Evolutionary conservation across 2,888 invertebrate genomes (phyloP), one percentile per base, ranked within the genome.

Genomic region (Harmothoe impar): DNA sequence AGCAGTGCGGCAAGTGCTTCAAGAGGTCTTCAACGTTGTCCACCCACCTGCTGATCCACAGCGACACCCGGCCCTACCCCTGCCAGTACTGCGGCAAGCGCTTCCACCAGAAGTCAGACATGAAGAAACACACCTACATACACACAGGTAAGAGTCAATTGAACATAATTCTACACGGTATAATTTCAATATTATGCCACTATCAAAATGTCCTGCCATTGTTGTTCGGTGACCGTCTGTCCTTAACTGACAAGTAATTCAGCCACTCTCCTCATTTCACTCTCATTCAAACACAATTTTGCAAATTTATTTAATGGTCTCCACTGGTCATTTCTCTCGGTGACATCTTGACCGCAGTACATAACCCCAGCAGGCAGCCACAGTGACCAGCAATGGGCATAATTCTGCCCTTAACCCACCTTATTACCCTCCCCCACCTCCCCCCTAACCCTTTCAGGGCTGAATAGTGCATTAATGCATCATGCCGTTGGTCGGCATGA

Each of bases 71-170:
- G 95, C 99, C 99, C 33, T 99, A 99, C 96, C 99, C 99, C 15
- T 99, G 99, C 96, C 98, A 98, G 96, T 99, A 98, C 96, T 99
- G 99, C 96, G 99, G 99, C 91, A 99, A 99, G 96, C 96, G 99
- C 94, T 99, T 99, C 96, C 99, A 99, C 96, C 99, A 99, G 96
- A 99, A 99, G 96, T 98, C 98, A 90, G 99, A 99, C 96, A 99
- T 99, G 99, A 99, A 99, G 97, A 99, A 99, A 92, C 99, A 99
- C 96, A 99, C 99, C 35, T 99, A 99, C 96, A 99, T 98, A 93
- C 98, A 98, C 94, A 98, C 98, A 94, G 98, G 98, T 98, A 95
- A 96, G 96, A 72, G 12, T 17, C n/a, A n/a, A n/a, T n/a, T n/a
- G n/a, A n/a, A n/a, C n/a, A n/a, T n/a, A n/a, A n/a, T n/a, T n/a